These are phyloP conservation scores for Lophotis ruficrista DNA, from an alignment of 2,113 vertebrate species.

Conservation along the genomic window DNA sequence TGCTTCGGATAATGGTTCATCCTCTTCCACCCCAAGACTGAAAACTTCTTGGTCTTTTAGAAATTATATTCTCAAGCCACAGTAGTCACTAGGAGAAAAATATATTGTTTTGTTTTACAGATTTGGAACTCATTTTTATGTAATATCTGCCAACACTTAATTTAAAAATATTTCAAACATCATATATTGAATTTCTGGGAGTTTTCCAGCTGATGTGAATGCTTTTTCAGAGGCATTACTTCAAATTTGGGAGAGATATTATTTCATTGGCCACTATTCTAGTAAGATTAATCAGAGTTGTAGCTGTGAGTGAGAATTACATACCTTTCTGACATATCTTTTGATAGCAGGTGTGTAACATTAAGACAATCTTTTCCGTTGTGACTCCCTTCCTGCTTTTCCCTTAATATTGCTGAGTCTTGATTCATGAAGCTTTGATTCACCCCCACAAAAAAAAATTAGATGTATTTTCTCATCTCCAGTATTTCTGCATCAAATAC, in stretches of 20 bases:
- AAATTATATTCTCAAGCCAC: background rate
- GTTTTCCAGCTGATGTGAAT: background rate
- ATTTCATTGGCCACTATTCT: background rate
- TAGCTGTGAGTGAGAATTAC: background rate
- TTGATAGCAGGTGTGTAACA: background rate
- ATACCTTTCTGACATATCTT: background rate
- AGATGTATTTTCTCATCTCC: background rate
- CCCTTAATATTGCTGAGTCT: background rate
- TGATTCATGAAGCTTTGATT: background rate
- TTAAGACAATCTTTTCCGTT: background rate
- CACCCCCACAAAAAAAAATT: background rate
- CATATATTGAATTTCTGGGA: background rate
- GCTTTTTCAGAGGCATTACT: background rate
- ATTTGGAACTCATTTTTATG: background rate
- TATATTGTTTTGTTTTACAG: background rate
- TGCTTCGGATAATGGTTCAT: background rate
- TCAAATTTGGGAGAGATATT: background rate
- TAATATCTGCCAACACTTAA: conserved; percentile 23
- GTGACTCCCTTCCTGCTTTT: background rate
- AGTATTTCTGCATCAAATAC: background rate
- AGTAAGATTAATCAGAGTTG: background rate
- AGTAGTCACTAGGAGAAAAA: background rate
- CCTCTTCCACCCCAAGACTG: background rate
- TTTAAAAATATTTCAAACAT: conserved; percentile 24
- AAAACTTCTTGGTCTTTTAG: background rate